These are phyloP conservation scores for Drosophila multiciliata DNA, from an alignment of 2,888 invertebrate species.

Conservation along the genomic window DNA sequence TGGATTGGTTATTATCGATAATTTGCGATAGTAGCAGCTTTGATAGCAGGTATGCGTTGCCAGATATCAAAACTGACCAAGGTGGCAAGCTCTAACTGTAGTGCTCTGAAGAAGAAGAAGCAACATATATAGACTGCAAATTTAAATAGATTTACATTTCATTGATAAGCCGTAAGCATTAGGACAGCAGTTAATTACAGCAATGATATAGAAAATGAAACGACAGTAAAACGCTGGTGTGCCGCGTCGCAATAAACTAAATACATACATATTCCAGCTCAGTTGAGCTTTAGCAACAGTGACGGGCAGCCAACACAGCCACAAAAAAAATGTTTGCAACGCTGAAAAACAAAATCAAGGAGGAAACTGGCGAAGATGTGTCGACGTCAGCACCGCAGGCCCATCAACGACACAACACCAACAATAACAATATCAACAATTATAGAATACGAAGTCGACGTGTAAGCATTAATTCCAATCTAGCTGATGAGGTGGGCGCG, in stretches of 20 bases:
- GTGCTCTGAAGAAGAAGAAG: slow-evolving; percentile 43
- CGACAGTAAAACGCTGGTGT: slow-evolving; percentile 17
- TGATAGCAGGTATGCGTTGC: slow-evolving; percentile 35
- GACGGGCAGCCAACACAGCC: slow-evolving; percentile 4
- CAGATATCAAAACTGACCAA: slow-evolving; percentile 16
- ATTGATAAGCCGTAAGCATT: slow-evolving; percentile 60
- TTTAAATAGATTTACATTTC: slow-evolving; percentile 74
- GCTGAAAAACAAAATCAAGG: slow-evolving; percentile 94
- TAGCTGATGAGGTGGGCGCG: slow-evolving; percentile 74
- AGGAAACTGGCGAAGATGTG: slow-evolving; percentile 94
- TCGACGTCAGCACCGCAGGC: slow-evolving; percentile 69
- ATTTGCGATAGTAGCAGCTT: neutral
- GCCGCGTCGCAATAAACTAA: slow-evolving; percentile 21
- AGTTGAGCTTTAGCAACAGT: slow-evolving; percentile 14
- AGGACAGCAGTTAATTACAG: slow-evolving; percentile 40
- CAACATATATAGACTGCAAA: slow-evolving; percentile 40
- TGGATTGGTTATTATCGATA: slow-evolving; percentile 38
- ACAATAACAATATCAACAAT: slow-evolving; percentile 76
- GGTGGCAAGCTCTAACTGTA: slow-evolving; percentile 55
- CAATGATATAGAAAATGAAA: slow-evolving; percentile 57
- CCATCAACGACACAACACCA: slow-evolving; percentile 54
- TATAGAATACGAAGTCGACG: slow-evolving; percentile 83
- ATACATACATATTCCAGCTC: slow-evolving; percentile 19
- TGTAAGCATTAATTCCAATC: slow-evolving; percentile 82
- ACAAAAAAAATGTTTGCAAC: slow-evolving; percentile 91